Conservation (phyloP, 2,797 vertebrate genomes). For the Argentina silus region DNA sequence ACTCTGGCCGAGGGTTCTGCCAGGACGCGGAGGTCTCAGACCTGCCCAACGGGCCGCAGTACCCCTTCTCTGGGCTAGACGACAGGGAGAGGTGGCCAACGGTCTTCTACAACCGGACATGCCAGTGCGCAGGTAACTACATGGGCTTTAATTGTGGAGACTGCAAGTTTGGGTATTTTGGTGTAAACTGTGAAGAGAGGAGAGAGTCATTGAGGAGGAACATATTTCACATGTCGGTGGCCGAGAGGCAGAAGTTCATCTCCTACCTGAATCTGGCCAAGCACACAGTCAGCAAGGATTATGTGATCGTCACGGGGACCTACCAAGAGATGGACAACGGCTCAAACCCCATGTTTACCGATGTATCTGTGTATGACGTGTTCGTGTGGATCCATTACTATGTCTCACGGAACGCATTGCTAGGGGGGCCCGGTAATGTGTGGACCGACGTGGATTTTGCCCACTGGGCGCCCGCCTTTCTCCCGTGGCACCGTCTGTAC, state of each 20-base stretch:
- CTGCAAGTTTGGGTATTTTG: constrained; percentile 87
- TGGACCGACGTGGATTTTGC: constrained; percentile 91
- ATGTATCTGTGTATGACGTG: constrained; percentile 86
- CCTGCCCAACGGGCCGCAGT: constrained; percentile 84
- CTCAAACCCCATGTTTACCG: constrained; percentile 82
- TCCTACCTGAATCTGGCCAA: constrained; percentile 94
- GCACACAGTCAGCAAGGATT: constrained; percentile 81
- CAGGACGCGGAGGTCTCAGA: constrained; percentile 76
- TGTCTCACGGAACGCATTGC: constrained; percentile 83
- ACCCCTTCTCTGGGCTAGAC: constrained; percentile 88
- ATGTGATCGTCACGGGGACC: constrained; percentile 85
- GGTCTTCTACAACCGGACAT: constrained; percentile 91
- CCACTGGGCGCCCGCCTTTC: constrained; percentile 91
- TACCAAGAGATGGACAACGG: constrained; percentile 88
- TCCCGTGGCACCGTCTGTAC: constrained; percentile 92
- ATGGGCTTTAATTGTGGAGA: constrained; percentile 89
- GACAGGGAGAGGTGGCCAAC: constrained; percentile 93
- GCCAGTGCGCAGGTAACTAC: constrained; percentile 86
- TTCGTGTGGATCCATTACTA: constrained; percentile 98
- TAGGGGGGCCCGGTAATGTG: constrained; percentile 80
- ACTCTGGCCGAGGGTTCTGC: constrained; percentile 85
- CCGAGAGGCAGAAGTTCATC: constrained; percentile 82
- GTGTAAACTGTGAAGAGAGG: constrained; percentile 80
- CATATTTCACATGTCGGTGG: constrained; percentile 82
- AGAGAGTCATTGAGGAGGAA: constrained; percentile 81